A percentile compares a stretch with the other conserved stretches of the same genome.
These are phyloP conservation scores for Intellagama lesueurii DNA, from an alignment of 2,797 vertebrate genomes.

Conservation along the genomic window DNA sequence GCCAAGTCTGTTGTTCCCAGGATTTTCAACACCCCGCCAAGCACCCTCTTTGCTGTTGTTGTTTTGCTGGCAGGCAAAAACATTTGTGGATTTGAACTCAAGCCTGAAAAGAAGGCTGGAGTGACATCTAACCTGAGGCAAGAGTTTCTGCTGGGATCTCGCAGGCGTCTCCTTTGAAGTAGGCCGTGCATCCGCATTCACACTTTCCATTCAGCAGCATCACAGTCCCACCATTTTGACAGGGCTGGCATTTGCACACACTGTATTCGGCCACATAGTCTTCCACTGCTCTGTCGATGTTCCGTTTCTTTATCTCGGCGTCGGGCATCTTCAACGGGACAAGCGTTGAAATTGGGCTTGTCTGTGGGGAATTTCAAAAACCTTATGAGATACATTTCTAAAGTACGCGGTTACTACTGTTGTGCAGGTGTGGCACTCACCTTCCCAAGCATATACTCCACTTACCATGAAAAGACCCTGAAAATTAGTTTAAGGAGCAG, in stretches of 20 bases:
- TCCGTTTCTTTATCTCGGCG: conserved; percentile 78
- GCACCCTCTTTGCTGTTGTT: no score
- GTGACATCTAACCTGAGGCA: conserved; percentile 69
- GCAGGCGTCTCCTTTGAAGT: conserved; percentile 85
- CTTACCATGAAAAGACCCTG: no score
- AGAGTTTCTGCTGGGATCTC: conserved; percentile 75
- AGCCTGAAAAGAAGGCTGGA: neutral
- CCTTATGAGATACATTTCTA: neutral
- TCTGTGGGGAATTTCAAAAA: conserved; percentile 72
- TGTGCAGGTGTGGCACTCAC: neutral
- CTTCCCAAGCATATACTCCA: no score
- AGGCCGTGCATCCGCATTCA: conserved; percentile 80
- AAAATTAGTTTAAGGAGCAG: no score
- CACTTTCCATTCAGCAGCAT: conserved; percentile 87
- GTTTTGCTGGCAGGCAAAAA: no score
- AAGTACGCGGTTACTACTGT: neutral
- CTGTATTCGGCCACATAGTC: conserved; percentile 88
- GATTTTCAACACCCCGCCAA: no score
- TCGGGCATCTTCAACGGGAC: conserved; percentile 82
- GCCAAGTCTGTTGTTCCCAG: no score
- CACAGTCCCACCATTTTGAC: conserved; percentile 86
- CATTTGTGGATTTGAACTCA: neutral
- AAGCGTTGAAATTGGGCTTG: conserved; percentile 85
- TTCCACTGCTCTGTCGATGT: conserved; percentile 82
- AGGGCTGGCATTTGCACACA: conserved; percentile 87